Conservation (phyloP, 2,797 vertebrate species). For the Pseudochirops corinnae region DNA sequence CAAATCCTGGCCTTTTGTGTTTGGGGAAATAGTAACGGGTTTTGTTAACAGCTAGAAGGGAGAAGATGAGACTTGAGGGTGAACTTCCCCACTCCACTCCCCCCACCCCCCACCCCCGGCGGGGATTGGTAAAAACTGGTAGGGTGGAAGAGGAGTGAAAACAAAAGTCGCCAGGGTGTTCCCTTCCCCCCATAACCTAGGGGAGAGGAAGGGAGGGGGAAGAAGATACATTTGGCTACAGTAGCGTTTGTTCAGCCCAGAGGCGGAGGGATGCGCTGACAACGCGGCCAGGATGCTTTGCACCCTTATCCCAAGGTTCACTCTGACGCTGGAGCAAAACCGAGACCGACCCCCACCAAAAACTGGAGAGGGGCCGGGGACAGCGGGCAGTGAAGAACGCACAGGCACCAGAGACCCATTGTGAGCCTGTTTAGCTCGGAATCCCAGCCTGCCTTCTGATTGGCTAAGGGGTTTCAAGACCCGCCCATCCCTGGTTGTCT, state of each 20-base stretch:
- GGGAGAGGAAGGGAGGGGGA: not conserved
- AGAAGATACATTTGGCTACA: constrained; percentile 22
- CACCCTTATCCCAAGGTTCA: not conserved
- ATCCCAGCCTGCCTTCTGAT: not conserved
- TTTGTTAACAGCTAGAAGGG: constrained; percentile 38
- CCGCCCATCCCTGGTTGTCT: constrained; percentile 64
- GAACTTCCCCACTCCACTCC: not conserved
- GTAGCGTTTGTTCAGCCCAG: not conserved
- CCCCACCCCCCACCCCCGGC: not conserved
- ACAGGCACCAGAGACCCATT: not conserved
- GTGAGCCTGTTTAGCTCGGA: not conserved
- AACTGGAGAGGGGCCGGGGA: not conserved
- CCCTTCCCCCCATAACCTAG: not conserved
- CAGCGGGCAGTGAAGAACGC: not conserved
- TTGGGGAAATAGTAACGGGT: not conserved
- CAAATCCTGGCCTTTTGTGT: not conserved
- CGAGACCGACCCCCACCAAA: not conserved
- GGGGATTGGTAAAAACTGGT: constrained; percentile 7
- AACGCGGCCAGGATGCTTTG: not conserved
- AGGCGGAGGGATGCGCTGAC: not conserved
- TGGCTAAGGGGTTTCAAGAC: not conserved
- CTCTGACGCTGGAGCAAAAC: not conserved
- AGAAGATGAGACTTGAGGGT: not conserved
- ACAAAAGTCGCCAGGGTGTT: not conserved
- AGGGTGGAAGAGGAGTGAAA: not conserved